These are phyloP conservation scores for Scaptomyza reducta DNA, from an alignment of 2,888 invertebrate genomes.

Conservation along the genomic window DNA sequence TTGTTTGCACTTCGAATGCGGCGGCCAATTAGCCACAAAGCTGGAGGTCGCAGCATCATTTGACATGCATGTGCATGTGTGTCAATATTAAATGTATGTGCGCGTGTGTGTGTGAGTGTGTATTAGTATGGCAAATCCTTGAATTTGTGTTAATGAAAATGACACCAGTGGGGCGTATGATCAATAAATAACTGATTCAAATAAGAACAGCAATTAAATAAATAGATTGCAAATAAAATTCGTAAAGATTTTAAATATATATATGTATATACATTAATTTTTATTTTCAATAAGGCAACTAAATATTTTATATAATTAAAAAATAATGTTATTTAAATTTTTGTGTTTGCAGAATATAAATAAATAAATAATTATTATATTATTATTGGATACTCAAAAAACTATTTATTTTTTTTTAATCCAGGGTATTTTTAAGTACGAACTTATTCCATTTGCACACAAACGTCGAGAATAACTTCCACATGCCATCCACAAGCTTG, in stretches of 20 bases:
- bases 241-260: no score
- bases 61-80: constrained; percentile 8
- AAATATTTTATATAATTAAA: no score
- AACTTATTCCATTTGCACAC: background rate
- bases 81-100: background rate
- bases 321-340: no score
- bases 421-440: background rate
- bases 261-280: no score
- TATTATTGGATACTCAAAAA: no score
- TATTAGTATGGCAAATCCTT: constrained; percentile 26
- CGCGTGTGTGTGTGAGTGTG: background rate
- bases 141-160: constrained; percentile 9
- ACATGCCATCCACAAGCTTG: background rate
- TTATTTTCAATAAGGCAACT: no score
- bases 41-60: constrained; percentile 37
- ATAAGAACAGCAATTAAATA: background rate
- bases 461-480: background rate
- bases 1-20: constrained; percentile 39
- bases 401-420: no score
- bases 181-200: background rate
- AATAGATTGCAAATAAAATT: no score
- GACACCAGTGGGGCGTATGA: background rate
- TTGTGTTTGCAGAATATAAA: no score
- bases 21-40: constrained; percentile 43
- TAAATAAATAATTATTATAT: no score